Evolutionary conservation across 2,888 invertebrate genomes (phyloP).

Genomic region (Morpho achilles): DNA sequence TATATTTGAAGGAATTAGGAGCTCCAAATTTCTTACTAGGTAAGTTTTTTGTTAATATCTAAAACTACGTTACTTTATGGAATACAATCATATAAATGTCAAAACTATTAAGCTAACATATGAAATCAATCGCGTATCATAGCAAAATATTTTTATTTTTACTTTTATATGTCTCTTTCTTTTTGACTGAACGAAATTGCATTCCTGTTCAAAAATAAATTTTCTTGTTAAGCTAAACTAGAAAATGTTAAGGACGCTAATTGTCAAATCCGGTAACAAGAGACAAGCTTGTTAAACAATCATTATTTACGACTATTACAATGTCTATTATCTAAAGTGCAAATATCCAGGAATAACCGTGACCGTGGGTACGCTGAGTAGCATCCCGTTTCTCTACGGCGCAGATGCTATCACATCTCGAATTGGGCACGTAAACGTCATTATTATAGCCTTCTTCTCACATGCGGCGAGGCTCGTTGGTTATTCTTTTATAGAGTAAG

Average conservation of each 20-base stretch:
- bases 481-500: slow-evolving; percentile 92
- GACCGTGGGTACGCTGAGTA: slow-evolving; percentile 90
- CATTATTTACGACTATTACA: neutral
- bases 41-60: slow-evolving; percentile 46
- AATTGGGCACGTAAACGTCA: slow-evolving; percentile 90
- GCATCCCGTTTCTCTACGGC: slow-evolving; percentile 90
- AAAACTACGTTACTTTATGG: too few relatives aligned
- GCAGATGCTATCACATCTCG: slow-evolving; percentile 90
- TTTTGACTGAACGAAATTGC: too few relatives aligned
- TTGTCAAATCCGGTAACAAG: slow-evolving; percentile 3
- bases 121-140: too few relatives aligned
- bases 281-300: slow-evolving; percentile 10
- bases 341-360: slow-evolving; percentile 84
- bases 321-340: slow-evolving; percentile 1
- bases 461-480: slow-evolving; percentile 90
- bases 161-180: neutral
- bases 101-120: too few relatives aligned
- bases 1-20: slow-evolving; percentile 90
- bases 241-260: neutral
- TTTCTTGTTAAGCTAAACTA: neutral
- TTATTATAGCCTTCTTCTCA: slow-evolving; percentile 90
- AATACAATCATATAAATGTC: too few relatives aligned
- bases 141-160: too few relatives aligned
- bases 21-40: slow-evolving; percentile 90
- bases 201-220: too few relatives aligned